Evolutionary conservation across 2,797 vertebrate species (phyloP).

Genomic region (Podarcis lilfordi): DNA sequence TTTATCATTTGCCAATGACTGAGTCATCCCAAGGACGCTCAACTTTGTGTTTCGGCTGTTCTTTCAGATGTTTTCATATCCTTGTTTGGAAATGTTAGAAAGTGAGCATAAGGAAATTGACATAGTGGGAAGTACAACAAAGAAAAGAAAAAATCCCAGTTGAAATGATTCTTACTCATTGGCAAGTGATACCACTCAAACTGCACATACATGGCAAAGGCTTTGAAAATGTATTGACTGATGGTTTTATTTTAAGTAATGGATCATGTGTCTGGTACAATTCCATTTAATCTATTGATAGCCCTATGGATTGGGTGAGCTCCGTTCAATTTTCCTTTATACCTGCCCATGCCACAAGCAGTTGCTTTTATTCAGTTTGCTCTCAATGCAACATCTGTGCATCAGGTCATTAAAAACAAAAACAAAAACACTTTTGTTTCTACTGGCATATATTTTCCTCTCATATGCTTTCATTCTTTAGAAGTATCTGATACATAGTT

Average conservation of each 20-base stretch:
- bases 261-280: neutral
- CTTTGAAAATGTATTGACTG: neutral
- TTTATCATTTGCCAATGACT: neutral
- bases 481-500: constrained; percentile 1
- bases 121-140: neutral
- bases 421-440: neutral
- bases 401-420: neutral
- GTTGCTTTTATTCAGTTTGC: neutral
- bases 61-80: neutral
- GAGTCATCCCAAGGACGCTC: constrained; percentile 3
- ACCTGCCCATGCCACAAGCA: constrained; percentile 14
- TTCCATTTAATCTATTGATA: constrained; percentile 12
- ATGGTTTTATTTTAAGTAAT: neutral
- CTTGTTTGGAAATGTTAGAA: neutral
- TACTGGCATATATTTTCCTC: constrained; percentile 14
- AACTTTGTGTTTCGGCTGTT: neutral
- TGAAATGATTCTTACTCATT: constrained; percentile 1
- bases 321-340: constrained; percentile 26
- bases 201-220: neutral
- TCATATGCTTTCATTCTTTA: neutral
- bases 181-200: neutral
- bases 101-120: neutral
- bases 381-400: neutral
- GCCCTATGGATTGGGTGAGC: neutral
- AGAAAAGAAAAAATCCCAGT: neutral